phyloP scores from a whole-genome alignment of 2,797 vertebrate species.

The Sylvilagus floridanus region DNA sequence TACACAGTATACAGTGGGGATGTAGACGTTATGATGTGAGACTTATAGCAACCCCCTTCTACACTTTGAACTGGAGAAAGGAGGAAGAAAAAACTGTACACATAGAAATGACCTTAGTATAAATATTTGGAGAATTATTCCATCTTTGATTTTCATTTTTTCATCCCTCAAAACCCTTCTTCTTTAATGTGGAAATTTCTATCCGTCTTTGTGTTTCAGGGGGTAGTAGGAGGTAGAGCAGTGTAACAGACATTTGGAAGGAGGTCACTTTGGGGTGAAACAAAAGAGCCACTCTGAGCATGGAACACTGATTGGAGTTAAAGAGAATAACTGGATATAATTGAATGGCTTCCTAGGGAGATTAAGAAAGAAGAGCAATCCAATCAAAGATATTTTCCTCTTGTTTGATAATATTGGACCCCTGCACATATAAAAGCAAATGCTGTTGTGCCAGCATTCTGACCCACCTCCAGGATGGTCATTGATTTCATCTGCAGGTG shows the following conservation, averaged over 20 bases:
- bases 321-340: slow-evolving; percentile 59
- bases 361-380: slow-evolving; percentile 39
- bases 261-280: not conserved
- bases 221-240: not conserved
- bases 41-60: not conserved
- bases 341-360: slow-evolving; percentile 4
- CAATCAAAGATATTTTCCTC: slow-evolving; percentile 14
- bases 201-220: slow-evolving; percentile 7
- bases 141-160: slow-evolving; percentile 41
- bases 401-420: slow-evolving; percentile 32
- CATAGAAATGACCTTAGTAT: not conserved
- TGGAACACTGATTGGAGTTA: slow-evolving; percentile 46
- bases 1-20: not conserved
- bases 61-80: not conserved
- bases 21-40: not conserved
- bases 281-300: not conserved
- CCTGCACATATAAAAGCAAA: slow-evolving; percentile 30
- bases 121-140: slow-evolving; percentile 56
- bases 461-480: not conserved
- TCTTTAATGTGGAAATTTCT: slow-evolving; percentile 59
- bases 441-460: slow-evolving; percentile 17
- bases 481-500: not conserved
- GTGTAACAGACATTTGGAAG: slow-evolving; percentile 44
- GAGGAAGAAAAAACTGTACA: not conserved
- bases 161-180: slow-evolving; percentile 25